Evolutionary conservation across 2,888 invertebrate genomes (phyloP).

Genomic region (Leucophenga maculata): DNA sequence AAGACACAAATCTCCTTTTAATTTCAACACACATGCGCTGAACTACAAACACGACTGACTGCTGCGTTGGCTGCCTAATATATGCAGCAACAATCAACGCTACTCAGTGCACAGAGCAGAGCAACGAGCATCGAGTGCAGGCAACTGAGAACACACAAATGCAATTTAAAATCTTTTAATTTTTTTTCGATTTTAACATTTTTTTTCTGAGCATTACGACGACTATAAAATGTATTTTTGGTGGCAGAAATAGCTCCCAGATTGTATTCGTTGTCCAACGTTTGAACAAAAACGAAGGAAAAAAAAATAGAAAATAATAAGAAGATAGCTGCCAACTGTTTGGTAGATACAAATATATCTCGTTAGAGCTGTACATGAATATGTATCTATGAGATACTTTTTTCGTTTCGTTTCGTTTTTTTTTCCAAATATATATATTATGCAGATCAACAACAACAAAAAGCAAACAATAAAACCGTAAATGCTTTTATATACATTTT

Average conservation of each 20-base stretch:
- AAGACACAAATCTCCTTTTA: conserved; percentile 64
- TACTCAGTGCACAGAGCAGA: conserved; percentile 10
- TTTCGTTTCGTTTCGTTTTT: conserved; percentile 34
- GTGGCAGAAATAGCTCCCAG: conserved; percentile 68
- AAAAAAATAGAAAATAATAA: not conserved
- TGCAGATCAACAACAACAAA: not conserved
- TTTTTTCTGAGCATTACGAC: conserved; percentile 42
- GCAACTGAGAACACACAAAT: conserved; percentile 56
- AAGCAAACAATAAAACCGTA: conserved; percentile 25
- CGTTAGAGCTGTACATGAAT: conserved; percentile 48
- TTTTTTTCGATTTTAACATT: conserved; percentile 31
- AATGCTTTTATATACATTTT: conserved; percentile 16
- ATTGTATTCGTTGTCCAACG: conserved; percentile 47
- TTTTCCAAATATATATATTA: too few species aligned
- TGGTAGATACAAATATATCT: conserved; percentile 62
- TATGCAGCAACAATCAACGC: conserved; percentile 37
- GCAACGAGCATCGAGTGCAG: conserved; percentile 32
- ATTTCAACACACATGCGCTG: conserved; percentile 44
- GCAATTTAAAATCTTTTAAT: conserved; percentile 54
- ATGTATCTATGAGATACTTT: conserved; percentile 29
- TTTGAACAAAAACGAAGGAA: conserved; percentile 51
- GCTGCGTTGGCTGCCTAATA: conserved; percentile 37
- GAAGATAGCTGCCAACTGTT: conserved; percentile 47
- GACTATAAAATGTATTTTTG: conserved; percentile 69
- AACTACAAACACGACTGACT: not conserved